Evolutionary conservation across 2,888 invertebrate genomes (phyloP).

Genomic region (Oscheius myriophilus): DNA sequence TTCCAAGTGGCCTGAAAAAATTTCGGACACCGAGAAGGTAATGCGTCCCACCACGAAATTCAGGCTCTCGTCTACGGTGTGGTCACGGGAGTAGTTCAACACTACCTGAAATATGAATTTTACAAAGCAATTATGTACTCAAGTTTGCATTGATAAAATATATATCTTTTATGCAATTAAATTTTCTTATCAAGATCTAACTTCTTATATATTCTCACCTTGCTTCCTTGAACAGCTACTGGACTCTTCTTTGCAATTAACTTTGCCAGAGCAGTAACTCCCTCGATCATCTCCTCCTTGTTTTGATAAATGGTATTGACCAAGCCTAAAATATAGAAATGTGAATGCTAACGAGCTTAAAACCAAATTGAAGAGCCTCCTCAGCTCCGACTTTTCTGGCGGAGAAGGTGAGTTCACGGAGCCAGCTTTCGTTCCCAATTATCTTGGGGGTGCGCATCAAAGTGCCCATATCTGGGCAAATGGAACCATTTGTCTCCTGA

Average conservation of each 20-base stretch:
- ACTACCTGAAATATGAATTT: conserved; percentile 7
- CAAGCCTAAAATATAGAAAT: conserved; percentile 5
- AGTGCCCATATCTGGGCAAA: conserved; percentile 95
- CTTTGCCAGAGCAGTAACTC: conserved; percentile 78
- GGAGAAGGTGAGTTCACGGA: conserved; percentile 77
- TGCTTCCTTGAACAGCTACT: conserved; percentile 90
- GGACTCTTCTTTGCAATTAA: conserved; percentile 89
- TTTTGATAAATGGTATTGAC: conserved; percentile 32
- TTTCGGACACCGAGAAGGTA: too few relatives aligned
- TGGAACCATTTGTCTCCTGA: conserved; percentile 80
- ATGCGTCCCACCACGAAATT: conserved; percentile 20
- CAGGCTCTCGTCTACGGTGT: conserved; percentile 80
- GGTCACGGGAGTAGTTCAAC: conserved; percentile 85
- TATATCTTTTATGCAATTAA: conserved; percentile 7
- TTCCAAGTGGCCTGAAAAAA: conserved; percentile 24
- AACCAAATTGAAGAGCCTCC: conserved; percentile 72
- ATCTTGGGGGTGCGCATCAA: conserved; percentile 88
- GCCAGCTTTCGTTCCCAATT: conserved; percentile 46
- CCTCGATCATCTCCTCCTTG: conserved; percentile 34
- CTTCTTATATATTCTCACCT: conserved; percentile 72
- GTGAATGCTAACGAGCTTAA: not conserved
- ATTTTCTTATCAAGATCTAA: not conserved
- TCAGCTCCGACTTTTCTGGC: conserved; percentile 82
- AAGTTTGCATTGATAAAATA: not conserved
- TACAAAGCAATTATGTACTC: not conserved